A percentile compares a stretch with the other conserved stretches of the same genome.
phyloP scores from a whole-genome alignment of 2,888 invertebrate genomes.

The Leptopilina syphax region DNA sequence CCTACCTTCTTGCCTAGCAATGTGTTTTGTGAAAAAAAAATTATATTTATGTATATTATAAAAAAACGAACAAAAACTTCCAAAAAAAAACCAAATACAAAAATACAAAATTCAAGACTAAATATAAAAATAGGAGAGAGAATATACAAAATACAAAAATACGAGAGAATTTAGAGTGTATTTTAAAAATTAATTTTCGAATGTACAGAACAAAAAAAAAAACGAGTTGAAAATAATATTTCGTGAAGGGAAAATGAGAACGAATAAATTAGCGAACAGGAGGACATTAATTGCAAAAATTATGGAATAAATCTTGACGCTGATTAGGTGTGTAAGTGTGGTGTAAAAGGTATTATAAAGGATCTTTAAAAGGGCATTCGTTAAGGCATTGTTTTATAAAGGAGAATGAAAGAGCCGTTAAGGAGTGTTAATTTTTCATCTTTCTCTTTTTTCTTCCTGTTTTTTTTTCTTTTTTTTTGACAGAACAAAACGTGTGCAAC shows the following conservation, averaged over 20 bases:
- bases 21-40: constrained; percentile 13
- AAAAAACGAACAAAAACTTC: constrained; percentile 36
- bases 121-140: too few species aligned
- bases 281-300: constrained; percentile 7
- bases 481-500: constrained; percentile 4
- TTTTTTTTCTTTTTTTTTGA: too few species aligned
- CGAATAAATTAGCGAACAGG: not conserved
- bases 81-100: constrained; percentile 50
- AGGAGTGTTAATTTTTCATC: constrained; percentile 29
- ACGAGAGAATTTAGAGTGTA: too few species aligned
- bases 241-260: not conserved
- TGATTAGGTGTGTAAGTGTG: not conserved
- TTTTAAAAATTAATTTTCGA: too few species aligned
- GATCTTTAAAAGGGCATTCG: constrained; percentile 30
- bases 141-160: too few species aligned
- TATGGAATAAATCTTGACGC: constrained; percentile 15
- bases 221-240: too few species aligned
- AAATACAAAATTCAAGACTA: not conserved
- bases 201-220: too few species aligned
- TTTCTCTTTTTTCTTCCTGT: not conserved
- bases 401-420: constrained; percentile 14
- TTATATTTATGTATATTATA: not conserved
- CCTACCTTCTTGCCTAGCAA: constrained; percentile 51
- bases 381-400: constrained; percentile 32
- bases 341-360: not conserved